These are phyloP conservation scores for Ceyx cyanopectus DNA, from an alignment of 2,113 vertebrate genomes.

Conservation along the genomic window DNA sequence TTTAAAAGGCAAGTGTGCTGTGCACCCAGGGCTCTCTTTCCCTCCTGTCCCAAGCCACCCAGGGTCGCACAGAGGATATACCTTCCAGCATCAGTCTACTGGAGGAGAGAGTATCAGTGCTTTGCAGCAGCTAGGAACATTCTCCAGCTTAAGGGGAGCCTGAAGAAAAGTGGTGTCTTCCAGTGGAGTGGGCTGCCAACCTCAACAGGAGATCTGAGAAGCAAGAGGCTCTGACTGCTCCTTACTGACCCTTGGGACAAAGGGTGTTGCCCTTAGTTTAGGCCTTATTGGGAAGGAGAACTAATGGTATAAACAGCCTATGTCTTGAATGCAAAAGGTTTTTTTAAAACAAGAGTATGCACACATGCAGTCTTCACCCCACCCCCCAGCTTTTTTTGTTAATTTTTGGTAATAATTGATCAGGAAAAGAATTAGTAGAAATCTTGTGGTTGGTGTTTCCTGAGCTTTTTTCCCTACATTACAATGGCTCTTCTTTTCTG, in stretches of 20 bases:
- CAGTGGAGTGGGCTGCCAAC: background rate
- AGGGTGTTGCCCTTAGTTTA: background rate
- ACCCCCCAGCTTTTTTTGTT: too few species aligned
- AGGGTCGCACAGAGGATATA: background rate
- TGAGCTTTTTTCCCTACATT: background rate
- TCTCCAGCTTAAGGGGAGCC: background rate
- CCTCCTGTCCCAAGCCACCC: background rate
- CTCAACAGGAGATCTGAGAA: background rate
- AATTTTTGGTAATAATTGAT: background rate
- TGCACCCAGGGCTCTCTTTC: background rate
- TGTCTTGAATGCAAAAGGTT: background rate
- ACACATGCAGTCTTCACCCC: too few species aligned
- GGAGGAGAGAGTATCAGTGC: background rate
- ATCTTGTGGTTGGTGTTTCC: background rate
- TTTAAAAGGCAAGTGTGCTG: background rate
- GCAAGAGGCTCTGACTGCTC: background rate
- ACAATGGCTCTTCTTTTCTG: background rate
- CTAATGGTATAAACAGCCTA: background rate
- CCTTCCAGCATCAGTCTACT: background rate
- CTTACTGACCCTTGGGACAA: background rate
- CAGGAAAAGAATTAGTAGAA: background rate
- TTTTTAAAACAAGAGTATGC: background rate
- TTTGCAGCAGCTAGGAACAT: background rate
- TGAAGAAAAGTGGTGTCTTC: background rate
- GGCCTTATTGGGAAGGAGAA: background rate